Evolutionary conservation across 1,140 invertebrate species (phyloP).

Genomic region (Pinna nobilis): DNA sequence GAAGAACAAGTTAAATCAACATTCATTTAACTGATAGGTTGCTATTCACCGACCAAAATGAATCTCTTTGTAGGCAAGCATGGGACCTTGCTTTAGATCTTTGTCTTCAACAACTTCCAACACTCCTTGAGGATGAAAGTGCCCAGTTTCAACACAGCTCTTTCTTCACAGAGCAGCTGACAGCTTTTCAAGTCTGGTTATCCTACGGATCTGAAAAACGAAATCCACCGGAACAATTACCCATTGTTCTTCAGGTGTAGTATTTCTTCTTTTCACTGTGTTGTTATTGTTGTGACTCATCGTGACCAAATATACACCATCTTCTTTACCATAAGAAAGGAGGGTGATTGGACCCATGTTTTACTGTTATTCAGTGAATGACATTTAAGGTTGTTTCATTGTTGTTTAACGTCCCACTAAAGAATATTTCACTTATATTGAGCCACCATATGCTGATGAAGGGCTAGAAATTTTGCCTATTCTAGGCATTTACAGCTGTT

Average conservation of each 20-base stretch:
- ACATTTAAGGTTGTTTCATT: too few relatives aligned
- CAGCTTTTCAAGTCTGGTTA: constrained; percentile 98
- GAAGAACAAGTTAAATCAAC: too few relatives aligned
- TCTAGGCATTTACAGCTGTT: too few relatives aligned
- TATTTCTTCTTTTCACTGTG: not conserved
- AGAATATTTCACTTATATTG: too few relatives aligned
- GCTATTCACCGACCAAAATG: not conserved
- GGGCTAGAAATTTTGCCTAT: too few relatives aligned
- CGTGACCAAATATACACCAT: too few relatives aligned
- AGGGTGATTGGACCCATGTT: too few relatives aligned
- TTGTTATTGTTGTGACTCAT: too few relatives aligned
- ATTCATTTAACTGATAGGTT: not conserved
- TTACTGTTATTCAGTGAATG: too few relatives aligned
- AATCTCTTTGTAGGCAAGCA: constrained; percentile 83
- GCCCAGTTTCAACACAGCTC: constrained; percentile 78
- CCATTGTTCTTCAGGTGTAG: constrained; percentile 93
- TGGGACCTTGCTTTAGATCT: constrained; percentile 98
- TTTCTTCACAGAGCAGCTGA: constrained; percentile 99
- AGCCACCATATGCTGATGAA: too few relatives aligned
- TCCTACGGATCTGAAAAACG: constrained; percentile 86
- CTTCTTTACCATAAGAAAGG: too few relatives aligned
- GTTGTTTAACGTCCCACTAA: too few relatives aligned
- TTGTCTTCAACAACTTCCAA: constrained; percentile 91
- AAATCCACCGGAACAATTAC: constrained; percentile 94
- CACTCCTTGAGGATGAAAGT: constrained; percentile 75